These are phyloP conservation scores for Medauroidea extradentata DNA, from an alignment of 1,140 invertebrate genomes.

Conservation along the genomic window DNA sequence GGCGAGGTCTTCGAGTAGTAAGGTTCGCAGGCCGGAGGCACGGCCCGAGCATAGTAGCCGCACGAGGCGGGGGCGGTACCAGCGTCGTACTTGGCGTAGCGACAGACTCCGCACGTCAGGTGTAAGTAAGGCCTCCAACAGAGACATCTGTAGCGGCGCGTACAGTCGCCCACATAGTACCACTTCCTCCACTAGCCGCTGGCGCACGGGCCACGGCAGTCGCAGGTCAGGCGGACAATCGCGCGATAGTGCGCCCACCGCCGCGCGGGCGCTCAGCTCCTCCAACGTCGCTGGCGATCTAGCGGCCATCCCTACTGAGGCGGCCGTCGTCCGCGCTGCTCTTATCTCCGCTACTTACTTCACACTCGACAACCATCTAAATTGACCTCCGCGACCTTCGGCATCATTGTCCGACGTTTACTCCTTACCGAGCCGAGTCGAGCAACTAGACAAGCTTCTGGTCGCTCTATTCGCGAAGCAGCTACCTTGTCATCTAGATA, in stretches of 20 bases:
- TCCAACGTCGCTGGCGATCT: slow-evolving; percentile 3
- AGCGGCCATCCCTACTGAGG: no score
- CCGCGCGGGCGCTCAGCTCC: slow-evolving; percentile 3
- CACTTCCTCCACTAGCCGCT: slow-evolving; percentile 15
- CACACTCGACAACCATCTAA: no score
- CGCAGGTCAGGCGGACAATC: neutral
- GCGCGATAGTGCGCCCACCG: neutral
- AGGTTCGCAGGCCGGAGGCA: slow-evolving; percentile 5
- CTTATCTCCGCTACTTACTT: no score
- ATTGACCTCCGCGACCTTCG: no score
- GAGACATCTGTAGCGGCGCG: slow-evolving; percentile 5
- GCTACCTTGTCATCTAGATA: no score
- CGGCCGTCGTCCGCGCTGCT: no score
- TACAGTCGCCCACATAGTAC: slow-evolving; percentile 8
- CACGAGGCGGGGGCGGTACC: slow-evolving; percentile 8
- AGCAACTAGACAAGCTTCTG: no score
- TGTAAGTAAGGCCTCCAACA: slow-evolving; percentile 11
- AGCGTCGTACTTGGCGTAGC: slow-evolving; percentile 13
- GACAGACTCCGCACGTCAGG: slow-evolving; percentile 12
- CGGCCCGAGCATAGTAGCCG: slow-evolving; percentile 5
- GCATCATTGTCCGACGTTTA: no score
- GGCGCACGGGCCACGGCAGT: slow-evolving; percentile 12
- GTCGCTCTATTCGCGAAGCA: no score
- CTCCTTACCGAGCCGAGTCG: no score
- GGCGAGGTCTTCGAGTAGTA: slow-evolving; percentile 15